These are phyloP conservation scores for Pelagia noctiluca DNA, from an alignment of 30 jellyfish, hydroid and myxozoan genomes.

Conservation along the genomic window DNA sequence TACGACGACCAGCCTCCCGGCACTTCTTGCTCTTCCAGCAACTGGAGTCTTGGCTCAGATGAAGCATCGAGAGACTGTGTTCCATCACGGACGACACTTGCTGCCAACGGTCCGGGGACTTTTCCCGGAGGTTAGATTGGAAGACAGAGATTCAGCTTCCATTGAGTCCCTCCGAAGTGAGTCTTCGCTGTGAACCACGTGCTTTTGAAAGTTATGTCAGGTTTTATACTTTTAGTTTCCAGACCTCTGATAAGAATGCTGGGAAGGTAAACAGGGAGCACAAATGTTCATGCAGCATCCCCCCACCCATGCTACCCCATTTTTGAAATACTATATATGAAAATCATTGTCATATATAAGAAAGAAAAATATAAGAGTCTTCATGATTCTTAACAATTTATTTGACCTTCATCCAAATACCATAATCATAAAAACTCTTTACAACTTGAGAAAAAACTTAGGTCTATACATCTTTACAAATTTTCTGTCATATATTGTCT, in stretches of 20 bases:
- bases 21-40: conserved; percentile 88
- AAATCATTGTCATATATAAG: too few relatives aligned
- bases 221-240: conserved; percentile 21
- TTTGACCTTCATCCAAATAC: too few relatives aligned
- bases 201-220: too few relatives aligned
- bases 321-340: too few relatives aligned
- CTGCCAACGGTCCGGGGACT: conserved; percentile 97
- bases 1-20: conserved; percentile 78
- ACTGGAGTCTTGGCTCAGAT: conserved; percentile 94
- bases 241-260: background rate
- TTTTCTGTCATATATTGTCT: too few relatives aligned
- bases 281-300: too few relatives aligned
- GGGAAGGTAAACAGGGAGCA: conserved; percentile 19
- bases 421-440: too few relatives aligned
- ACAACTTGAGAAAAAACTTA: too few relatives aligned
- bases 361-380: too few relatives aligned
- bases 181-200: conserved; percentile 97
- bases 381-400: too few relatives aligned
- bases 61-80: conserved; percentile 57
- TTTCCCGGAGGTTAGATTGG: conserved; percentile 86
- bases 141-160: conserved; percentile 50
- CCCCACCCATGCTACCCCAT: too few relatives aligned
- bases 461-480: too few relatives aligned
- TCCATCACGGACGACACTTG: conserved; percentile 87
- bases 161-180: conserved; percentile 77